These are phyloP conservation scores for Deroptyus accipitrinus DNA, from an alignment of 2,113 vertebrate species.

Conservation along the genomic window DNA sequence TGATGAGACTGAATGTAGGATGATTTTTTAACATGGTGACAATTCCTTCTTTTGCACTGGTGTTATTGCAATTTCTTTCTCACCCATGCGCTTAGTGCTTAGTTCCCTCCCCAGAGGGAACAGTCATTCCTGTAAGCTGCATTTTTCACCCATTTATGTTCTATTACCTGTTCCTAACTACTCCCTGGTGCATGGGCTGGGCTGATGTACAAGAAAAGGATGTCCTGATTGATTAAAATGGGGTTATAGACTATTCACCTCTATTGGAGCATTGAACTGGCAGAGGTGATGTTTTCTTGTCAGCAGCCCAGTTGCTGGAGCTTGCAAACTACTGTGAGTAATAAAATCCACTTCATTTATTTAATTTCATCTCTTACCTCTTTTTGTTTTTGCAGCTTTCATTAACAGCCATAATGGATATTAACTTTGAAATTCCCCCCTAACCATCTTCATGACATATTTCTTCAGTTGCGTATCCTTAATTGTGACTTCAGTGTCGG, in stretches of 20 bases:
- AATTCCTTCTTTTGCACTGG: not conserved
- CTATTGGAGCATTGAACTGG: not conserved
- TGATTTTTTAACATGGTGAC: not conserved
- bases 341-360: not conserved
- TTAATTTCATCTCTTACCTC: not conserved
- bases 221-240: not conserved
- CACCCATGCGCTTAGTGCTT: not conserved
- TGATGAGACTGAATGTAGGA: not conserved
- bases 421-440: not conserved
- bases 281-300: not conserved
- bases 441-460: not conserved
- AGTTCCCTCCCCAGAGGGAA: not conserved
- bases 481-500: not conserved
- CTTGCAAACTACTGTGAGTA: not conserved
- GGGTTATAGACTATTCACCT: not conserved
- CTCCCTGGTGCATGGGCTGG: not conserved
- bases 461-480: not conserved
- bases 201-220: not conserved
- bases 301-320: not conserved
- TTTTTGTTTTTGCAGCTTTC: not conserved
- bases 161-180: not conserved
- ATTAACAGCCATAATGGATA: not conserved
- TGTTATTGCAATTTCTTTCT: not conserved
- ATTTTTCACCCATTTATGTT: not conserved
- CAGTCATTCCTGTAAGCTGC: not conserved